Evolutionary conservation across 1,140 invertebrate genomes (phyloP), one percentile per base, ranked within the genome.

Genomic region (Lucilia sericata): DNA sequence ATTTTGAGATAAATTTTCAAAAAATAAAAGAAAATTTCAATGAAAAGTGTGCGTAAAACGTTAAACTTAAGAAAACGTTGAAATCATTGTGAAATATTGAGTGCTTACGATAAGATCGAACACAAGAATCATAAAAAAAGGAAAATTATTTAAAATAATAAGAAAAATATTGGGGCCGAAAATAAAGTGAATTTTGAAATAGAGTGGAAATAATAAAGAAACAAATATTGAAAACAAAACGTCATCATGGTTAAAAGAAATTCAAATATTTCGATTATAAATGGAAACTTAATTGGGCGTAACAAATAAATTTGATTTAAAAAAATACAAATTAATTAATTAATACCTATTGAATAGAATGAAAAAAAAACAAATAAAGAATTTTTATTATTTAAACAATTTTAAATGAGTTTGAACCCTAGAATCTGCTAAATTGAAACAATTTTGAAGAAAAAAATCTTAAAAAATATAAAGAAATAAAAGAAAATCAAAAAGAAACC

Each of bases 161-260:
- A 60, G 14, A 2, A 10, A 42, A 42, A 42, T 42, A 42, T 42
- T 42, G 42, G 42, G 42, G 42, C 12, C 12, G 51, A 55, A 55
- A 55, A 55, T 5, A 55, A 14, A 55, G 10, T 14, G 51, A 55
- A 55, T 12, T 5, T 49, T 21, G 47, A 49, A 80, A 51, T 51
- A 80, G n/a, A 80, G n/a, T 51, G 76, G 13, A 80, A 25, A 74
- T 25, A 74, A 74, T 25, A 34, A 74, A 78, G 42, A 80, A 80
- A 80, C n/a, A 49, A 21, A 80, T 80, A 34, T 42, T 80, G 74
- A 49, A 80, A 80, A 80, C 8, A 60, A 60, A 17, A 5, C 51
- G 51, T 60, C 17, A 17, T 14, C 17, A 17, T 14, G 17, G 14
- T 70, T 5, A 21, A 70, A 70, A 1, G 21, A 25, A 70, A 70